phyloP scores from a whole-genome alignment of 2,797 vertebrate species.

The Bucorvus abyssinicus region DNA sequence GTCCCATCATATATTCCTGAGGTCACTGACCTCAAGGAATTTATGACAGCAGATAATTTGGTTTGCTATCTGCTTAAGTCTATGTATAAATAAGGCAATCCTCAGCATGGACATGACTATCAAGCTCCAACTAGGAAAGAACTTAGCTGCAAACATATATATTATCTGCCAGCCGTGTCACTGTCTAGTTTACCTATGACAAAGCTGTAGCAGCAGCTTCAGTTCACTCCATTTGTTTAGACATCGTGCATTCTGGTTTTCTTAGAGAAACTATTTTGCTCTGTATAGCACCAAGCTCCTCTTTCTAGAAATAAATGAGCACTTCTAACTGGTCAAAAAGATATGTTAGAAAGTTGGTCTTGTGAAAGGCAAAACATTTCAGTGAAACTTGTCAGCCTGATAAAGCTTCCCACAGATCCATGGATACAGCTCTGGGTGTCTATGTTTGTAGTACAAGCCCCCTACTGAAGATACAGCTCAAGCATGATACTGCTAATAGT shows the following conservation, averaged over 20 bases:
- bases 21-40: background rate
- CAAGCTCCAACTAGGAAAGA: background rate
- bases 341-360: background rate
- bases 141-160: background rate
- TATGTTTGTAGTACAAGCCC: background rate
- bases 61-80: background rate
- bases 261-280: background rate
- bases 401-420: background rate
- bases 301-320: background rate
- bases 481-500: background rate
- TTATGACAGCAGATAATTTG: background rate
- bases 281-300: background rate
- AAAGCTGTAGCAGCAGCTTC: background rate
- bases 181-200: background rate
- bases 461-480: background rate
- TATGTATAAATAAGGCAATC: background rate
- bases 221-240: background rate
- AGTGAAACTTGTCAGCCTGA: background rate
- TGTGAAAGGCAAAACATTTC: background rate
- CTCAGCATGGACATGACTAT: background rate
- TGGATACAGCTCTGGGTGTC: background rate
- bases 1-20: background rate
- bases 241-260: rapidly evolving
- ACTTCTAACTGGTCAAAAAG: background rate
- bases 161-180: background rate